Evolutionary conservation across 2,113 vertebrate species (phyloP), one percentile per base, ranked within the genome.

Genomic region (Stercorarius parasiticus): DNA sequence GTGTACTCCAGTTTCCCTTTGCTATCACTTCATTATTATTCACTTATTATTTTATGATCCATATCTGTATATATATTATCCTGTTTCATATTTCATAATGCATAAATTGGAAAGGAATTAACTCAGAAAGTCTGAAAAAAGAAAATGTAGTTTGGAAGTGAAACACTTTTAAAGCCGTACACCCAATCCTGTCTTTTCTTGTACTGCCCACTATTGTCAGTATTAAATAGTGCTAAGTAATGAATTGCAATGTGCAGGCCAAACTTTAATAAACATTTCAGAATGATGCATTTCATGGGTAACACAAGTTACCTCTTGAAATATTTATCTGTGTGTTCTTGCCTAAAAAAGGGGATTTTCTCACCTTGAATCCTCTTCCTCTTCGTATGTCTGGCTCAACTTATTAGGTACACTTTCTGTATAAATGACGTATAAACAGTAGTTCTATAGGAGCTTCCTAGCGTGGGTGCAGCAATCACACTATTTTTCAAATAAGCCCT

Each of bases 171-270:
- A 70, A 71, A 93, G 5, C 18, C 22, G 34, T 17, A 5, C 6
- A 47, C 25, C 4, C 3, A 1, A 2, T 55, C 23, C 6, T 42
- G 5, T 64, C 29, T 86, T 61, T 67, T 21, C 7, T n/a, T 55
- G 9, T 26, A 76, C 20, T 36, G 9, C 13, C 1, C 21, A 21
- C 3, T 52, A 1, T 47, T 22, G 9, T 47, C 1, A 0, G 8
- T 93, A 43, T 36, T 74, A 49, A 91, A 67, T 25, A 79, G 2
- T 42, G 47, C 8, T 70, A 58, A 77, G 56, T 30, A 73, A 4
- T 27, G 4, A 66, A 62, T 13, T 79, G 18, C 25, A 29, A n/a
- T 2, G 7, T n/a, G 9, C n/a, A 32, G 65, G 5, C 2, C 40
- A 74, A 71, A 58, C 27, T 79, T 50, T 14, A 74, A 53, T 19